Percentiles rank a stretch among this genome's conserved stretches.
Evolutionary conservation across 1,140 invertebrate species (phyloP).

Genomic region (Pseudachorutes palmiensis): DNA sequence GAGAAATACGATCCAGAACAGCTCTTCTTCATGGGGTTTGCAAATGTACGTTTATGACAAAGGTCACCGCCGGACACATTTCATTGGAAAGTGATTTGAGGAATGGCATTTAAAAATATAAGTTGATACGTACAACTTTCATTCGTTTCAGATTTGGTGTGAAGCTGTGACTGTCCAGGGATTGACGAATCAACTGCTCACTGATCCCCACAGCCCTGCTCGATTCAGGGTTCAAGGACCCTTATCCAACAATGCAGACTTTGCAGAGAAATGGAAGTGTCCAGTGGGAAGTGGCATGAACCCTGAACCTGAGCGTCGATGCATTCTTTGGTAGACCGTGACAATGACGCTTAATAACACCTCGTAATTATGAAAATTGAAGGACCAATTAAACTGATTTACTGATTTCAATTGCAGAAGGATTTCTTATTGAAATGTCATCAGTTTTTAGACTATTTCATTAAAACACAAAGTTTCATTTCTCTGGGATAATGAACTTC

Average conservation of each 20-base stretch:
- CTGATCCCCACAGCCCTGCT: slow-evolving; percentile 37
- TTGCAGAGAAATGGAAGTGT: slow-evolving; percentile 43
- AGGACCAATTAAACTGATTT: too few relatives aligned
- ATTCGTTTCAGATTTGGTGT: slow-evolving; percentile 38
- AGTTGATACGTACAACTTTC: too few relatives aligned
- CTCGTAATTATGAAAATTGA: too few relatives aligned
- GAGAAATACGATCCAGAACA: slow-evolving; percentile 56
- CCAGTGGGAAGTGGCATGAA: slow-evolving; percentile 33
- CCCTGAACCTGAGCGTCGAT: not conserved
- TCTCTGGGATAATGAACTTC: too few relatives aligned
- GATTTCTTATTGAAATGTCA: too few relatives aligned
- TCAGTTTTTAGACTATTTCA: too few relatives aligned
- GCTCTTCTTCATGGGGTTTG: slow-evolving; percentile 52
- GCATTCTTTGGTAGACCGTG: not conserved
- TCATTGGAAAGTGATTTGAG: not conserved
- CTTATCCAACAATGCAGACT: slow-evolving; percentile 50
- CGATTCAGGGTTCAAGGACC: slow-evolving; percentile 50
- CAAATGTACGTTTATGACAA: too few relatives aligned
- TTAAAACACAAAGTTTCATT: too few relatives aligned
- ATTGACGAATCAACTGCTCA: slow-evolving; percentile 29
- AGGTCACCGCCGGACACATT: too few relatives aligned
- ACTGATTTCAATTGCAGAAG: too few relatives aligned
- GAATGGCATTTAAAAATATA: too few relatives aligned
- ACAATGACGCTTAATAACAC: too few relatives aligned
- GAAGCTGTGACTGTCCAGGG: slow-evolving; percentile 32